Base-by-base conservation (phyloP, 2,888 invertebrate species). In the Rotaria socialis region DNA sequence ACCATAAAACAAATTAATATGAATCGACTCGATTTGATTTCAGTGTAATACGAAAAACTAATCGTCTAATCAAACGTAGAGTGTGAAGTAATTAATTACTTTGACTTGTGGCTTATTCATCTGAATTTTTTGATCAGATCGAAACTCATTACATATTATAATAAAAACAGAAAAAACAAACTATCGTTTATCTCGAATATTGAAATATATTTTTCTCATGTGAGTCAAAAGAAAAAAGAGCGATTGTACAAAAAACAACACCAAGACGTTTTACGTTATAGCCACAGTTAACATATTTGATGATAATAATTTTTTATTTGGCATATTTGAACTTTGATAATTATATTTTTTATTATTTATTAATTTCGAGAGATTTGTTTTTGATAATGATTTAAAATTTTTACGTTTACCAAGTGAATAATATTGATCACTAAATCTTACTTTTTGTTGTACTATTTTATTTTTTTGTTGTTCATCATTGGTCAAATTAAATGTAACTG, bases 241-340 rank as follows among this genome's bases (percentile, higher is more conserved):
- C 60, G 8, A 60, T 60, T 7, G 14, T 11, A 50, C 8, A 50
- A 50, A 8, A 50, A 50, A 60, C 6, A 60, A 55, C 16, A 55
- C 5, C 10, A 27, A 6, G n/a, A n/a, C 11, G 5, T 35, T 16
- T 67, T 35, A 67, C 5, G 67, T 67, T 11, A 67, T 67, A 14
- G 67, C 16, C 14, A 67, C 67, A 67, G 67, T 67, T 67, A 67
- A 67, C 67, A 67, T 67, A 35, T 67, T 67, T 35, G 67, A 67
- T 16, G 27, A 35, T 67, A 67, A 67, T 67, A 35, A 35, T 67
- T 67, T 67, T 35, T 35, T 67, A 67, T 67, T 67, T 2, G n/a
- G 10, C 14, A 67, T n/a, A 67, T 11, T 67, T 35, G 67, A 0
- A 67, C 14, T 11, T 35, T 67, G 67, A 67, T 27, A 27, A 27